Evolutionary conservation across 2,888 invertebrate genomes (phyloP).

Genomic region (Cephus runcator): DNA sequence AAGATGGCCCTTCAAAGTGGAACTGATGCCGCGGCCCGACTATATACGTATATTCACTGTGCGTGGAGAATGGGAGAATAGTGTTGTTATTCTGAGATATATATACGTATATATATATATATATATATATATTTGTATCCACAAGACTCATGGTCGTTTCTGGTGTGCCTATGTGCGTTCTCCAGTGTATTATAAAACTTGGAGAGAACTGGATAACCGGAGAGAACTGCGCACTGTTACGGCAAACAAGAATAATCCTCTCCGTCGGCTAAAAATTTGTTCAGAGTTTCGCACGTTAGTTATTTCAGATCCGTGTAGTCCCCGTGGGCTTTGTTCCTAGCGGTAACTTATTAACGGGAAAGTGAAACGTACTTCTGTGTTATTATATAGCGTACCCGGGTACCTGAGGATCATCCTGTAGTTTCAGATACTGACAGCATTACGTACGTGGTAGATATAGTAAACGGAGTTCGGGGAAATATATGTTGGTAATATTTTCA

Average conservation of each 20-base stretch:
- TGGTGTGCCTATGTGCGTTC: neutral
- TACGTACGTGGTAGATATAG: neutral
- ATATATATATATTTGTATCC: neutral
- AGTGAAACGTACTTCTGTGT: neutral
- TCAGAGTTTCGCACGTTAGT: neutral
- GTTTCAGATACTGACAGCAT: neutral
- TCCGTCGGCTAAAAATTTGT: neutral
- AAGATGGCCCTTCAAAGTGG: too few species aligned
- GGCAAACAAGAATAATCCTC: neutral
- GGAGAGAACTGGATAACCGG: neutral
- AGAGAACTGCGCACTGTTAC: neutral
- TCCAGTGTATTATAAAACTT: neutral
- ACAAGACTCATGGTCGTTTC: neutral
- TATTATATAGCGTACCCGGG: neutral
- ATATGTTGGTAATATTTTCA: neutral
- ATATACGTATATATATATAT: neutral
- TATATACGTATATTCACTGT: neutral
- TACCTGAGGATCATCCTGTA: neutral
- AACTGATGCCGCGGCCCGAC: too few species aligned
- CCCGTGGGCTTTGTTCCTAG: neutral
- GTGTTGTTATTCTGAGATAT: neutral
- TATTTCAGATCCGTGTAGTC: neutral
- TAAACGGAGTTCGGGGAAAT: neutral
- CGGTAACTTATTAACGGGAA: neutral
- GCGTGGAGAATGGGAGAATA: neutral